Conservation (phyloP, 2,888 invertebrate species). For the Gymnocheta viridis region DNA sequence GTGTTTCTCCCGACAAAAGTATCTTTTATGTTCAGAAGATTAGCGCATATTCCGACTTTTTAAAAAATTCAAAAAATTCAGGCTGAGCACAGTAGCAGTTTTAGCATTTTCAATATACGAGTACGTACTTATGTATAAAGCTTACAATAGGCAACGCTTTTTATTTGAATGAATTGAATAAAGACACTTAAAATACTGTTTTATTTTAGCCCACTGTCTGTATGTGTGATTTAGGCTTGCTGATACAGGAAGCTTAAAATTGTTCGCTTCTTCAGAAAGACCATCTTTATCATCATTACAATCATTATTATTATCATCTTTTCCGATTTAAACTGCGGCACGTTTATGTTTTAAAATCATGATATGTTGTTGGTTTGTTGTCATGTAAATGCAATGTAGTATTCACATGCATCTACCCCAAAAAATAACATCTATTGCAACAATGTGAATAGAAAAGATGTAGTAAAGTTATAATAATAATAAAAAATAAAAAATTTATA, state of each 20-base stretch:
- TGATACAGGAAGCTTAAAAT: conserved; percentile 56
- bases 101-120: too few relatives aligned
- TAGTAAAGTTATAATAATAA: background rate
- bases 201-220: conserved; percentile 5
- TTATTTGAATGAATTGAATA: too few relatives aligned
- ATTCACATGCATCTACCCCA: conserved; percentile 50
- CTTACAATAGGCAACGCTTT: too few relatives aligned
- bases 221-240: background rate
- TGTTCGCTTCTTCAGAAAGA: conserved; percentile 24
- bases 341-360: conserved; percentile 63
- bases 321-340: conserved; percentile 58
- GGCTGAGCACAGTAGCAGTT: too few relatives aligned
- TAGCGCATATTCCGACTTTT: too few relatives aligned
- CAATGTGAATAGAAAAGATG: conserved; percentile 15
- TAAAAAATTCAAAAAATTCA: too few relatives aligned
- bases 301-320: conserved; percentile 41
- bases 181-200: background rate
- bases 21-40: too few relatives aligned
- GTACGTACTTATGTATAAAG: too few relatives aligned
- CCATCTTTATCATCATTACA: conserved; percentile 9
- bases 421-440: conserved; percentile 24
- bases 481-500: background rate
- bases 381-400: conserved; percentile 66
- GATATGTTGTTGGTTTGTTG: conserved; percentile 56
- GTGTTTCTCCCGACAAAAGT: too few relatives aligned